Evolutionary conservation across 2,113 vertebrate species (phyloP).

Genomic region (Sakesphorus luctuosus): DNA sequence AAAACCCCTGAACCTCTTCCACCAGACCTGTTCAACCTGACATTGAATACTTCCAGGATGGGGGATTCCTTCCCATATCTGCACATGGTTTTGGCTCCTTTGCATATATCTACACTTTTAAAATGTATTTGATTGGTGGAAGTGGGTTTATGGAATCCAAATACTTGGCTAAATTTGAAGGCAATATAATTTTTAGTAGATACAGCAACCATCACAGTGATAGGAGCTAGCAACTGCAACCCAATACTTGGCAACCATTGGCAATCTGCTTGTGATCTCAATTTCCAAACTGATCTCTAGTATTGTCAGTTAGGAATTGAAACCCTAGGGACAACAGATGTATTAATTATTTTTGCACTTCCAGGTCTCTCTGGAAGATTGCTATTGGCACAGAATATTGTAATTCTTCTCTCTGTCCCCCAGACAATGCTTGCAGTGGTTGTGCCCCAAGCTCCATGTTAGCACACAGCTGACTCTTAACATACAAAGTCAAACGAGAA

Average conservation of each 20-base stretch:
- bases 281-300: background rate
- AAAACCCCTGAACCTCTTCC: background rate
- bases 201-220: background rate
- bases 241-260: background rate
- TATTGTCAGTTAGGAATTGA: background rate
- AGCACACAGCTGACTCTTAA: background rate
- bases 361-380: background rate
- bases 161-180: background rate
- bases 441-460: background rate
- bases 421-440: background rate
- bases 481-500: background rate
- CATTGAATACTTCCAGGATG: background rate
- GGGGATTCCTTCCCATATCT: background rate
- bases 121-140: background rate
- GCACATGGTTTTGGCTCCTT: background rate
- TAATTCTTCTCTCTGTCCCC: background rate
- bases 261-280: background rate
- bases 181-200: background rate
- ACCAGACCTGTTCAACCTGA: accelerated
- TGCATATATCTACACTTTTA: background rate
- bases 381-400: background rate
- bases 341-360: background rate
- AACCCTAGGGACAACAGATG: background rate
- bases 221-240: background rate
- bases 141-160: background rate